Conservation (phyloP, 2,888 invertebrate genomes). For the Parnassius orleans region DNA sequence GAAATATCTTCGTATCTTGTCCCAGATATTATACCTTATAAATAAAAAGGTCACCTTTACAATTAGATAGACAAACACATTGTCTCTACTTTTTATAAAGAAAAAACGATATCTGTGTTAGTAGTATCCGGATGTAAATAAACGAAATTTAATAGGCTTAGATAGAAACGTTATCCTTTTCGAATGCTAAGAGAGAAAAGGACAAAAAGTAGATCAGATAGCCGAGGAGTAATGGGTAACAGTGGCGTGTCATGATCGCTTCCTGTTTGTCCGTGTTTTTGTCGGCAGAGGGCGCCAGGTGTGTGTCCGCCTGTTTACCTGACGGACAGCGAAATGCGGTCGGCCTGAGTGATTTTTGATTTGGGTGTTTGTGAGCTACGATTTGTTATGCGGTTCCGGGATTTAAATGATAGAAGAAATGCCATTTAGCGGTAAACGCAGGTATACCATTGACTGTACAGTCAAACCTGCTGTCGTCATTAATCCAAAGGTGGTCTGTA, state of each 20-base stretch:
- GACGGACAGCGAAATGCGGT: conserved; percentile 22
- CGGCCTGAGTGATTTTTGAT: conserved; percentile 8
- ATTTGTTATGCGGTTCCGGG: conserved; percentile 13
- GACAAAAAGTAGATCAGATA: conserved; percentile 24
- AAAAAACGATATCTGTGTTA: conserved; percentile 5
- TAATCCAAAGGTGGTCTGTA: too few species aligned
- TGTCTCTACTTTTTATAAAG: not conserved
- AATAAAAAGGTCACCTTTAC: not conserved
- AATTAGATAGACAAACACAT: not conserved
- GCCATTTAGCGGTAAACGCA: too few species aligned
- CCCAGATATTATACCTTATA: not conserved
- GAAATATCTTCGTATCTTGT: too few species aligned
- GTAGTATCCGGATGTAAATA: conserved; percentile 14
- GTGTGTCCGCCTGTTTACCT: conserved; percentile 32
- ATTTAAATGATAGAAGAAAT: not conserved
- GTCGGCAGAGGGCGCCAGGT: conserved; percentile 36
- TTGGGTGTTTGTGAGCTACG: conserved; percentile 7
- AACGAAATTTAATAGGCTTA: conserved; percentile 13
- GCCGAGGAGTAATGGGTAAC: conserved; percentile 9
- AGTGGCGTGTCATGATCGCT: conserved; percentile 26
- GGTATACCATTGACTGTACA: too few species aligned
- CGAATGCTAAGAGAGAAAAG: not conserved
- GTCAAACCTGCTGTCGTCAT: too few species aligned
- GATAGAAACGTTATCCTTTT: conserved; percentile 1
- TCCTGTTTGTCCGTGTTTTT: conserved; percentile 37